Percentiles rank a stretch among this genome's conserved stretches.
Conservation (phyloP, 2,888 invertebrate species). For the Caenorhabditis angaria region DNA sequence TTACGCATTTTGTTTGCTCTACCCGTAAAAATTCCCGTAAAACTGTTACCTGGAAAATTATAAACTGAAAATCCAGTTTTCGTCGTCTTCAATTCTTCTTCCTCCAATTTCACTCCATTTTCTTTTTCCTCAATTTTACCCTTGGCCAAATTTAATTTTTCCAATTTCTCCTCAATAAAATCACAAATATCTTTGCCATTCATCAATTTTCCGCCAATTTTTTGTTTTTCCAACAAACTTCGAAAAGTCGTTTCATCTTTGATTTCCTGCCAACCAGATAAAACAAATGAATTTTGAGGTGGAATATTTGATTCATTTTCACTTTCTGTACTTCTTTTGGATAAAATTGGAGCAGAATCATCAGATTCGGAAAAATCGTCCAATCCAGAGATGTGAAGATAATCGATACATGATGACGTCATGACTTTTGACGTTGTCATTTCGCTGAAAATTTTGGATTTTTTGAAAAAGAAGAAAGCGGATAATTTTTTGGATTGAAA, state of each 20-base stretch:
- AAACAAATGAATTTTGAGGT: constrained; percentile 35
- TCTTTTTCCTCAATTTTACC: constrained; percentile 20
- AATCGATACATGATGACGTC: constrained; percentile 64
- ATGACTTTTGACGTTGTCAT: constrained; percentile 48
- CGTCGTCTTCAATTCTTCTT: constrained; percentile 8
- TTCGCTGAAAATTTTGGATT: constrained; percentile 20
- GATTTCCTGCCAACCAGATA: constrained; percentile 50
- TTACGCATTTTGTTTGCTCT: not conserved
- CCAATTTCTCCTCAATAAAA: constrained; percentile 17
- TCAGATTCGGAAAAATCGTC: constrained; percentile 44
- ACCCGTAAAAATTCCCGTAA: not conserved
- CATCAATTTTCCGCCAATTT: constrained; percentile 24
- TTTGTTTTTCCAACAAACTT: constrained; percentile 33
- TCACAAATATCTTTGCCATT: constrained; percentile 8
- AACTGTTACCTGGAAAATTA: constrained; percentile 20
- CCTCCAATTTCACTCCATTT: constrained; percentile 6
- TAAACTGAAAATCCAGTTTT: constrained; percentile 31
- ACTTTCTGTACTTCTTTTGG: constrained; percentile 20
- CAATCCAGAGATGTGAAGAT: constrained; percentile 65
- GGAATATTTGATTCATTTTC: constrained; percentile 39
- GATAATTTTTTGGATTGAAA: too few relatives aligned
- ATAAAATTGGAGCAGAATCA: not conserved
- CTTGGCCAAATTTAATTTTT: not conserved
- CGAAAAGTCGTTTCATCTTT: constrained; percentile 12
- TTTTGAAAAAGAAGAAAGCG: not conserved